These are phyloP conservation scores for Tyto alba DNA, from an alignment of 2,113 vertebrate species.

Conservation along the genomic window DNA sequence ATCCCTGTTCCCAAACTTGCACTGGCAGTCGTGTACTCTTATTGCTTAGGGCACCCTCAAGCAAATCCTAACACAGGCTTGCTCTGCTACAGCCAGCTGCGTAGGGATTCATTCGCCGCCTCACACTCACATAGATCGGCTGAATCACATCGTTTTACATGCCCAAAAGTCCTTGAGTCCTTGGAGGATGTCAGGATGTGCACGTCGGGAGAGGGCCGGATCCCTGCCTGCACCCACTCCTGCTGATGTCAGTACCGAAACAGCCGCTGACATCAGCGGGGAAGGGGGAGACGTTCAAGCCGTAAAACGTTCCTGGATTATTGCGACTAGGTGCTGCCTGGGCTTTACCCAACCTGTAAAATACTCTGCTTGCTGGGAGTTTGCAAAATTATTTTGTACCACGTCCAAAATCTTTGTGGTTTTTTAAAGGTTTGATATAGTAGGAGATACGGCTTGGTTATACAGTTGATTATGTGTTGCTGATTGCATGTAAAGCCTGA, in stretches of 20 bases:
- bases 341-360: background rate
- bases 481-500: rapidly evolving
- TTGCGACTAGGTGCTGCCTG: background rate
- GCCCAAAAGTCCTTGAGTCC: background rate
- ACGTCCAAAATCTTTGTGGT: rapidly evolving
- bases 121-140: rapidly evolving
- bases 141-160: background rate
- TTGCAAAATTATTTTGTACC: background rate
- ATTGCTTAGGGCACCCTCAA: rapidly evolving
- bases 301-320: rapidly evolving
- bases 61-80: background rate
- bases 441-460: background rate
- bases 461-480: rapidly evolving
- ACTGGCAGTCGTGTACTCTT: background rate
- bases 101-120: rapidly evolving
- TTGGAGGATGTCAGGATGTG: background rate
- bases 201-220: background rate
- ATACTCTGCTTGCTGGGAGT: background rate
- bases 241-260: background rate
- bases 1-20: background rate
- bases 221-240: background rate
- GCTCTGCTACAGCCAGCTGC: background rate
- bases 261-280: background rate
- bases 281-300: background rate
- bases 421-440: too few relatives aligned